Evolutionary conservation across 2,113 vertebrate genomes (phyloP).

Genomic region (Microtus oregoni): DNA sequence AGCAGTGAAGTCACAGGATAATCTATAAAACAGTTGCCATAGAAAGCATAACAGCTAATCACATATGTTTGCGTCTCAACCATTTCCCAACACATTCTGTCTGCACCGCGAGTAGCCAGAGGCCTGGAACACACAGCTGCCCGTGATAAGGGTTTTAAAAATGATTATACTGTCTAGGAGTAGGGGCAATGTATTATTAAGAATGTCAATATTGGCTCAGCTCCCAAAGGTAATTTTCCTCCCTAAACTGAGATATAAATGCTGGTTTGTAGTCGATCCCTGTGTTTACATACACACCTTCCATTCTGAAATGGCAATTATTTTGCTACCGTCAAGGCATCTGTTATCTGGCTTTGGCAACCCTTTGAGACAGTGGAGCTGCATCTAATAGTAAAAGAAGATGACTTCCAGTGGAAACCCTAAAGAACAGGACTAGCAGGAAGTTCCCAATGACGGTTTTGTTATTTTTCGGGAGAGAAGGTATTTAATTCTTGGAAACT

Average conservation of each 20-base stretch:
- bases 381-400: neutral
- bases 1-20: neutral
- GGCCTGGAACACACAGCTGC: neutral
- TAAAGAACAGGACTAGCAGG: neutral
- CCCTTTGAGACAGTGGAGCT: neutral
- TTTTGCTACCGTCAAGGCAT: neutral
- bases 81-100: neutral
- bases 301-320: conserved; percentile 1
- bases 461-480: conserved; percentile 37
- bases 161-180: neutral
- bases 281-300: neutral
- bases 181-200: conserved; percentile 60
- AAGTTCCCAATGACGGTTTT: neutral
- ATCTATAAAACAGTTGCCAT: neutral
- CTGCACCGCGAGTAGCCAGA: neutral
- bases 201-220: conserved; percentile 58
- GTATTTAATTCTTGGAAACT: neutral
- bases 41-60: neutral
- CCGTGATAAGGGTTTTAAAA: neutral
- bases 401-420: neutral
- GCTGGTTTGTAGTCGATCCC: neutral
- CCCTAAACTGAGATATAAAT: conserved; percentile 41
- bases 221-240: conserved; percentile 63
- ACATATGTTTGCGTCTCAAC: neutral
- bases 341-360: neutral